Percentiles rank a stretch among this genome's conserved stretches.
These are phyloP conservation scores for Manacus vitellinus DNA, from an alignment of 2,113 vertebrate genomes.

Conservation along the genomic window DNA sequence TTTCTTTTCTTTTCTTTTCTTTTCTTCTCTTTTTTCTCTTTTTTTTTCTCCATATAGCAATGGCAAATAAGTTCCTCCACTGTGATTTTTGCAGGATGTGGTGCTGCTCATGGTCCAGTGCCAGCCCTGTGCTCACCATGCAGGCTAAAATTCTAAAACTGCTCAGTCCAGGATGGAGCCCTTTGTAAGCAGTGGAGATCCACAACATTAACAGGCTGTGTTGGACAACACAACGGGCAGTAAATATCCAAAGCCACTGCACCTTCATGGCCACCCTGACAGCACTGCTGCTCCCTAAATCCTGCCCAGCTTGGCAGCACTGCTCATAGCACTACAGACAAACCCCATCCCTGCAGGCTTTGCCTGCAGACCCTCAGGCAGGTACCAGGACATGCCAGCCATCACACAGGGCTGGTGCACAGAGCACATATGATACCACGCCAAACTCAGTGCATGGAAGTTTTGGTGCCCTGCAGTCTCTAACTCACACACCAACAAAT, in stretches of 20 bases:
- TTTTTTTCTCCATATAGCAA: not conserved
- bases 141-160: not conserved
- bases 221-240: rapidly evolving
- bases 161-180: not conserved
- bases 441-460: rapidly evolving
- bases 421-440: rapidly evolving
- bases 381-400: rapidly evolving
- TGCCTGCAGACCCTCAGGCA: not conserved
- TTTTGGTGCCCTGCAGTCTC: not conserved
- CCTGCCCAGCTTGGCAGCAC: not conserved
- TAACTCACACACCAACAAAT: not conserved
- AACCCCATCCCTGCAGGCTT: not conserved
- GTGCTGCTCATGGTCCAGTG: not conserved
- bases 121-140: rapidly evolving
- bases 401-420: not conserved
- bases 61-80: not conserved
- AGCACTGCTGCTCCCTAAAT: not conserved
- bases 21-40: not conserved
- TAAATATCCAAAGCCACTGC: not conserved
- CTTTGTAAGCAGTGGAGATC: rapidly evolving
- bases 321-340: rapidly evolving
- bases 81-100: rapidly evolving
- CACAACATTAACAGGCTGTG: rapidly evolving
- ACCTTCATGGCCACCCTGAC: rapidly evolving
- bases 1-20: too few species aligned